Evolutionary conservation across 2,113 vertebrate species (phyloP).

Genomic region (Lophochroa leadbeateri): DNA sequence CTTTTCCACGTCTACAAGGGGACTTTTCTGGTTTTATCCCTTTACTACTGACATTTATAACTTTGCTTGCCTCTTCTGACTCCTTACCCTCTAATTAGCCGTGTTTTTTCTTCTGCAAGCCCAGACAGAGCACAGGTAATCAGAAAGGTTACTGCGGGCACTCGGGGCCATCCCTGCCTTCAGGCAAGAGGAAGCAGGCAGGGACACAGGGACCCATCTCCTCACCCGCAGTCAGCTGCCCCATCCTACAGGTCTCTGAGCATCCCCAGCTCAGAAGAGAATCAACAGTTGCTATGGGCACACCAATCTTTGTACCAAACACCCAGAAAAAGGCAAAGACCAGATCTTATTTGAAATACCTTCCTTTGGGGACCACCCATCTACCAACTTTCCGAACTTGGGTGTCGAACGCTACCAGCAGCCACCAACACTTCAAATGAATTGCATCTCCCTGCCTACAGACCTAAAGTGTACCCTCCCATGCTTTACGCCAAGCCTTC

Average conservation of each 20-base stretch:
- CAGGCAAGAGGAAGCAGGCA: neutral
- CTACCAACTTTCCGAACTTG: neutral
- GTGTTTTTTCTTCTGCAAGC: neutral
- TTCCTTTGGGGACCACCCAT: neutral
- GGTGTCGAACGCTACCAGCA: slow-evolving; percentile 48
- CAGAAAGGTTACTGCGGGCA: neutral
- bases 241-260: neutral
- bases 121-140: neutral
- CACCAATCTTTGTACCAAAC: neutral
- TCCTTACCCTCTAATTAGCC: slow-evolving; percentile 52
- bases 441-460: neutral
- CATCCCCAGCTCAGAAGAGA: neutral
- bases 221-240: neutral
- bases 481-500: neutral
- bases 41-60: slow-evolving; percentile 52
- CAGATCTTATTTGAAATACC: neutral
- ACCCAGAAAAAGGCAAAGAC: neutral
- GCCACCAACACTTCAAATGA: neutral
- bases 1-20: slow-evolving; percentile 34
- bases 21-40: neutral
- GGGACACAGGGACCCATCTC: neutral
- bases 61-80: slow-evolving; percentile 55
- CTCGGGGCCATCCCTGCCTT: neutral
- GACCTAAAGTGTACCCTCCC: neutral
- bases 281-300: neutral